Evolutionary conservation across 2,113 vertebrate genomes (phyloP).

Genomic region (Planiliza haematocheilus): DNA sequence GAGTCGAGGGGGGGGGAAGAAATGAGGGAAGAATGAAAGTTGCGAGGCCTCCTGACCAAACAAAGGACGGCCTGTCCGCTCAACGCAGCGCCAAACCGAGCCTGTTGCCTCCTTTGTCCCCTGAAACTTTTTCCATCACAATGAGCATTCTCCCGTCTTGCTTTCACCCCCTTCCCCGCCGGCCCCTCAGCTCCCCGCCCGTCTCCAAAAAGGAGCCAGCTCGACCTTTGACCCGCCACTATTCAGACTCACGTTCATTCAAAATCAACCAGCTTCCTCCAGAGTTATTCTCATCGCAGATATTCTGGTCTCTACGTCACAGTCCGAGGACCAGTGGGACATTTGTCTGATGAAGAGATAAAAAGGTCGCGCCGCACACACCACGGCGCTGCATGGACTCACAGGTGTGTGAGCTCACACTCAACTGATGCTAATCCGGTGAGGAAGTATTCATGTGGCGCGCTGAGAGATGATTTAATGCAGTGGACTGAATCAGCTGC

Average conservation of each 20-base stretch:
- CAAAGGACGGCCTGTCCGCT: constrained; percentile 82
- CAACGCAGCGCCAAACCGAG: constrained; percentile 76
- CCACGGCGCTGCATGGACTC: constrained; percentile 21
- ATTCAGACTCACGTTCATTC: constrained; percentile 76
- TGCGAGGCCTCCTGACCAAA: constrained; percentile 80
- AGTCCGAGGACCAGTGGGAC: constrained; percentile 21
- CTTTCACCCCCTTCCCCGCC: constrained; percentile 45
- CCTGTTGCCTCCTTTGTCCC: constrained; percentile 79
- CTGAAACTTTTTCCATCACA: constrained; percentile 83
- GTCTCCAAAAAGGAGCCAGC: constrained; percentile 65
- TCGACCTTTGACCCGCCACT: constrained; percentile 73
- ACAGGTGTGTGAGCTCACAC: constrained; percentile 44
- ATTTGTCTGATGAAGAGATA: constrained; percentile 65
- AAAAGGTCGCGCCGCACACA: constrained; percentile 12
- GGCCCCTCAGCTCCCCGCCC: constrained; percentile 33
- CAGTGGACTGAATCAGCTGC: constrained; percentile 17
- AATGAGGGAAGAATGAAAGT: constrained; percentile 69
- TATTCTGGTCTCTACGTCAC: constrained; percentile 30
- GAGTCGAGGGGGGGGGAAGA: constrained; percentile 37
- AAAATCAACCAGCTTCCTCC: constrained; percentile 66
- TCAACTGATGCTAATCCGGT: constrained; percentile 46
- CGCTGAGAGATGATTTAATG: constrained; percentile 38
- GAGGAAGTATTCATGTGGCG: constrained; percentile 54
- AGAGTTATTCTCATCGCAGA: constrained; percentile 65
- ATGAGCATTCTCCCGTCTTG: constrained; percentile 79